These are phyloP conservation scores for Parazoanthus swiftii DNA, from an alignment of 92 coral and sea anemone species.

Conservation along the genomic window DNA sequence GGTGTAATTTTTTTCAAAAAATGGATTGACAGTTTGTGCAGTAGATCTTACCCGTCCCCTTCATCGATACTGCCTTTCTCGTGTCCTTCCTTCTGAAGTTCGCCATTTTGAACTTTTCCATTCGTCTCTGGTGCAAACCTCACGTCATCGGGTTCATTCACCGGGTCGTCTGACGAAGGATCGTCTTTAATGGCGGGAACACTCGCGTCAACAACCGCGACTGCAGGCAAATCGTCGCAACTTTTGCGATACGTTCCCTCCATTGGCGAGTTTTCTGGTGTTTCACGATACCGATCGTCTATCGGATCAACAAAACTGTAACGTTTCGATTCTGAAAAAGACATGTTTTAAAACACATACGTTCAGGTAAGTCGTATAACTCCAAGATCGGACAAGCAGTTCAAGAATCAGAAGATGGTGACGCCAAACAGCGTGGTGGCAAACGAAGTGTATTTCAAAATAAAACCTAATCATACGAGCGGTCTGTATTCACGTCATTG, in stretches of 20 bases:
- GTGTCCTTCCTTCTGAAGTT: background rate
- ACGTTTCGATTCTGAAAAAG: slow-evolving; percentile 36
- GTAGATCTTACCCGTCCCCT: slow-evolving; percentile 2
- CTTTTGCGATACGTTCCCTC: slow-evolving; percentile 20
- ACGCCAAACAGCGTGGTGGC: background rate
- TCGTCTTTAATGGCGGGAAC: slow-evolving; percentile 8
- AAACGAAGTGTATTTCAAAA: background rate
- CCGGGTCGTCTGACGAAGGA: background rate
- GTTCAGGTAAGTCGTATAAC: background rate
- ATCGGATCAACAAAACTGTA: slow-evolving; percentile 31
- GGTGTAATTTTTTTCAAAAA: no score
- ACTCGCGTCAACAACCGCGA: background rate
- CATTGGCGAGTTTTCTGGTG: slow-evolving; percentile 1
- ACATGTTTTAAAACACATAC: background rate
- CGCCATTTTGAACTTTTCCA: background rate
- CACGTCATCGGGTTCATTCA: slow-evolving; percentile 16
- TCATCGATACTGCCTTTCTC: background rate
- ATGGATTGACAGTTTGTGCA: no score
- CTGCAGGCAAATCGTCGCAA: background rate
- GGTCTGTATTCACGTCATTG: background rate
- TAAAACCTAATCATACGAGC: background rate
- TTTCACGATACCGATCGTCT: slow-evolving; percentile 12
- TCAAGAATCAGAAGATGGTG: no score
- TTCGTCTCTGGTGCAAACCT: slow-evolving; percentile 13
- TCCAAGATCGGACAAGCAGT: background rate